Conservation (phyloP, 2,888 invertebrate species). For the Eulithis testata region DNA sequence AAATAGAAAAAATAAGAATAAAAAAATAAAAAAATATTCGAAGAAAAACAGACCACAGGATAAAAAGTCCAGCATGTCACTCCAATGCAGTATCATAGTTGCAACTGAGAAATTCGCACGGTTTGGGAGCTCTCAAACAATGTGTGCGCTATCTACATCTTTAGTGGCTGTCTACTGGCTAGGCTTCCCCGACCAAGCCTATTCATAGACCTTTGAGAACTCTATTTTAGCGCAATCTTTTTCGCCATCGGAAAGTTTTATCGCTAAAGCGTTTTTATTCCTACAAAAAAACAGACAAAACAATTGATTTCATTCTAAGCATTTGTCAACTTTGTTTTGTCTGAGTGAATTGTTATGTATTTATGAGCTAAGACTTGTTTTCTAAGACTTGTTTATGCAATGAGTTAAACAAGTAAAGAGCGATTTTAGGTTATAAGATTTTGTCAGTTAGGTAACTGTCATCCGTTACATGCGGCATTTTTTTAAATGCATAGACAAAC, state of each 20-base stretch:
- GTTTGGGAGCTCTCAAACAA: constrained; percentile 59
- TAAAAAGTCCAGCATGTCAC: constrained; percentile 79
- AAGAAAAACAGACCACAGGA: constrained; percentile 78
- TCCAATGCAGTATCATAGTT: constrained; percentile 80
- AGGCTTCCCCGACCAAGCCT: constrained; percentile 23
- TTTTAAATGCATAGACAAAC: too few species aligned
- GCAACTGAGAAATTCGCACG: constrained; percentile 72
- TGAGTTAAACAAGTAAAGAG: too few species aligned
- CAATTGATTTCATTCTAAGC: not conserved
- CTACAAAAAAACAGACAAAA: not conserved
- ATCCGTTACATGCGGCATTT: too few species aligned
- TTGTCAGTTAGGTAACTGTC: too few species aligned
- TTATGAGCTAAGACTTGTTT: too few species aligned
- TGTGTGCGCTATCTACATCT: constrained; percentile 68
- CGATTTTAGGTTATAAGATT: too few species aligned
- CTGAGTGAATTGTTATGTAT: not conserved
- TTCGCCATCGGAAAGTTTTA: constrained; percentile 10
- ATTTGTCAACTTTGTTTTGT: not conserved
- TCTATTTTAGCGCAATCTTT: constrained; percentile 21
- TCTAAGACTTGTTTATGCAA: too few species aligned
- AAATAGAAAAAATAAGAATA: constrained; percentile 30
- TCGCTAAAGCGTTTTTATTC: not conserved
- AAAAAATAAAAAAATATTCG: constrained; percentile 48
- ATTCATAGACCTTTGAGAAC: constrained; percentile 33
- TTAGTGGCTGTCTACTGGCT: constrained; percentile 43